These are phyloP conservation scores for Argya squamiceps DNA, from an alignment of 2,797 vertebrate genomes.

Conservation along the genomic window DNA sequence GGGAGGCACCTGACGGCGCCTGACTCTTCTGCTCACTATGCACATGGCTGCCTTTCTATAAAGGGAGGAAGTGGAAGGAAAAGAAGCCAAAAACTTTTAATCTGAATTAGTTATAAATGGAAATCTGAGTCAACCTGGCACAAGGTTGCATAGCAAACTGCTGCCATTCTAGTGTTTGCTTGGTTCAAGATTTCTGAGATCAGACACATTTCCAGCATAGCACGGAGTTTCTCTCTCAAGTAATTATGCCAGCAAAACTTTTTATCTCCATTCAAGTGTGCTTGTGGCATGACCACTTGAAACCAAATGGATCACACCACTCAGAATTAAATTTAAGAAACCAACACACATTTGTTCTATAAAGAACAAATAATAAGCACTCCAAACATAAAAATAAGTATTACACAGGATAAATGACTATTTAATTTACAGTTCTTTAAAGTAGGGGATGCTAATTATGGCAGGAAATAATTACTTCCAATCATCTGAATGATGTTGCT, in stretches of 20 bases:
- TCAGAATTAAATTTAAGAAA: background rate
- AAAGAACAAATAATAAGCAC: background rate
- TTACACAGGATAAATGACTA: background rate
- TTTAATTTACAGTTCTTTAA: background rate
- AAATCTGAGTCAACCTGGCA: conserved; percentile 4
- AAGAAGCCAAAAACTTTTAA: background rate
- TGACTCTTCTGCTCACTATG: conserved; percentile 61
- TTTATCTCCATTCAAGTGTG: background rate
- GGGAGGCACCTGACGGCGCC: conserved; percentile 53
- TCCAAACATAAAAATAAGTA: background rate
- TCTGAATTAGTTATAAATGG: background rate
- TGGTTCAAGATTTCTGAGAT: background rate
- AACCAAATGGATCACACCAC: background rate
- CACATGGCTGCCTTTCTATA: conserved; percentile 69
- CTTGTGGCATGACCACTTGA: background rate
- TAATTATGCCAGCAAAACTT: background rate
- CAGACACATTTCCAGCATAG: background rate
- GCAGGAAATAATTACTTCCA: background rate
- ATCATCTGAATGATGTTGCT: background rate
- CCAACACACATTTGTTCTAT: background rate
- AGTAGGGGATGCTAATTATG: background rate
- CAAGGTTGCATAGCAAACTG: background rate
- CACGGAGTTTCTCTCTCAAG: background rate
- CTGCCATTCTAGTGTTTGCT: background rate
- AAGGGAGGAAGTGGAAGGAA: conserved; percentile 38